Evolutionary conservation across 2,113 vertebrate genomes (phyloP).

Genomic region (Poeciliopsis occidentalis): DNA sequence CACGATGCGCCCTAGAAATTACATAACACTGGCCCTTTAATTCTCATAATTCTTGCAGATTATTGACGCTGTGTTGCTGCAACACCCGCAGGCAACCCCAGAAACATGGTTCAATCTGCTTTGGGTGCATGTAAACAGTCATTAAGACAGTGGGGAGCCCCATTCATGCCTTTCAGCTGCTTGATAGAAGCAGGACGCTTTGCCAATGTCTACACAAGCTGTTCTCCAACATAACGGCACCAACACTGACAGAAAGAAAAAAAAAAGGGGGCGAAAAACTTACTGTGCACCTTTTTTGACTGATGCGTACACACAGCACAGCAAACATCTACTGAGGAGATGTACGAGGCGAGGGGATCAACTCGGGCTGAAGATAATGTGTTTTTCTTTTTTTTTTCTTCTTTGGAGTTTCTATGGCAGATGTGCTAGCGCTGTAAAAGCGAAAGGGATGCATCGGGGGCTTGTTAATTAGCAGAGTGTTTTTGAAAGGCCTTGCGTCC

Average conservation of each 20-base stretch:
- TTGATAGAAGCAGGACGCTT: slow-evolving; percentile 50
- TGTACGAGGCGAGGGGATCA: slow-evolving; percentile 58
- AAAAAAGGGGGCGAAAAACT: slow-evolving; percentile 48
- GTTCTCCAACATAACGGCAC: slow-evolving; percentile 47
- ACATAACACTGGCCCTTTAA: background rate
- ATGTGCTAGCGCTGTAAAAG: slow-evolving; percentile 69
- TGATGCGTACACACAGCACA: slow-evolving; percentile 57
- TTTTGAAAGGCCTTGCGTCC: slow-evolving; percentile 73
- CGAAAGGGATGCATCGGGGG: slow-evolving; percentile 65
- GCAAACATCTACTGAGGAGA: slow-evolving; percentile 63
- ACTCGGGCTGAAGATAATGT: slow-evolving; percentile 69
- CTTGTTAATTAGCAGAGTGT: slow-evolving; percentile 79
- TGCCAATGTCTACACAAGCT: slow-evolving; percentile 67
- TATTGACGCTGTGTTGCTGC: slow-evolving; percentile 54
- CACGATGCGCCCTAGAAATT: too few relatives aligned
- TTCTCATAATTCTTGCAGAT: slow-evolving; percentile 52
- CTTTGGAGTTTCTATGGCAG: slow-evolving; percentile 67
- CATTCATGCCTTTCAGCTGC: slow-evolving; percentile 66
- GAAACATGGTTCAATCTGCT: slow-evolving; percentile 67
- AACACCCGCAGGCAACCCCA: slow-evolving; percentile 56
- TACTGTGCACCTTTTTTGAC: slow-evolving; percentile 40
- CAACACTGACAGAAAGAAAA: slow-evolving; percentile 43
- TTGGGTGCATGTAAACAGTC: slow-evolving; percentile 70
- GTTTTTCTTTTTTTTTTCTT: slow-evolving; percentile 65
- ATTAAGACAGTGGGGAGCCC: slow-evolving; percentile 64